Percentiles rank a stretch among this genome's conserved stretches.
Conservation (phyloP, 2,113 vertebrate species). For the Mus musculus region GRCm39 chr5:50339001-50339500, state of each 20-base stretch:
- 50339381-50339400: neutral
- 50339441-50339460: neutral
- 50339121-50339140: neutral
- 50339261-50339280: neutral
- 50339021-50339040: neutral
- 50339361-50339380: neutral
- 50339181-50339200: neutral
- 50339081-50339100: neutral
- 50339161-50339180: neutral
- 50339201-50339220: neutral
- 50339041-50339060: neutral
- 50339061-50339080: neutral
- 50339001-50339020: neutral
- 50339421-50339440: neutral
- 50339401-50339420: neutral
- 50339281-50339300: neutral
- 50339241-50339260: neutral
- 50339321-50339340: neutral
- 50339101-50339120: neutral
- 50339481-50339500: neutral
- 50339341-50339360: neutral
- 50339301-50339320: neutral
- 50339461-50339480: neutral
- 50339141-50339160: neutral
- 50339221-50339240: neutral